Percentiles rank a stretch among this genome's conserved stretches.
These are phyloP conservation scores for Blomia tropicalis DNA, from an alignment of 2,888 invertebrate species.

Conservation along the genomic window DNA sequence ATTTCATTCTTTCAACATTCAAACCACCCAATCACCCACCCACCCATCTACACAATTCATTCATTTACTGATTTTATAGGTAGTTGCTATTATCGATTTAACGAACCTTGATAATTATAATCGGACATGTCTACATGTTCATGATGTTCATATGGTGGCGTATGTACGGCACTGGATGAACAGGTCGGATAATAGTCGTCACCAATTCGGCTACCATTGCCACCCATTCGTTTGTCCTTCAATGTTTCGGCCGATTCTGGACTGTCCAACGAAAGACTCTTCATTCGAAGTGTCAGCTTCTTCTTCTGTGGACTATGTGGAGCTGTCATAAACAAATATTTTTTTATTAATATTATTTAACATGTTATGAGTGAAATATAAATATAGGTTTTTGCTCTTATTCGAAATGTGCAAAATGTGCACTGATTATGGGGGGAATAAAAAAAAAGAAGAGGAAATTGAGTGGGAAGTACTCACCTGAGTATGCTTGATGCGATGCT, in stretches of 20 bases:
- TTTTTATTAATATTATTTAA: neutral
- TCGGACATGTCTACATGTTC: neutral
- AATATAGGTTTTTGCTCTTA: neutral
- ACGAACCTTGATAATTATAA: conserved; percentile 8
- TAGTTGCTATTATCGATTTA: no score
- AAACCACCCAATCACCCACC: neutral
- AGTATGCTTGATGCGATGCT: conserved; percentile 6
- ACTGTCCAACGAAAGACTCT: conserved; percentile 88
- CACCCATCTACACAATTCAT: neutral
- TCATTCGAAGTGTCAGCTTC: conserved; percentile 91
- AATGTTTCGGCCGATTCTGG: conserved; percentile 50
- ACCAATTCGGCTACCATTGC: neutral
- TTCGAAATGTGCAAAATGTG: no score
- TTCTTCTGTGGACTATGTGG: conserved; percentile 88
- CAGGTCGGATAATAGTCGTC: neutral
- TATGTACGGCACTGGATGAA: neutral
- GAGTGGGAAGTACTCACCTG: neutral
- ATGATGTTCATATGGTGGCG: conserved; percentile 6
- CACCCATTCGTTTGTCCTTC: neutral
- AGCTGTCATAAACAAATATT: conserved; percentile 44
- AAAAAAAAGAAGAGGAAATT: no score
- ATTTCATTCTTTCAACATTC: neutral
- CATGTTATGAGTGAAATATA: neutral
- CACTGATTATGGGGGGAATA: no score
- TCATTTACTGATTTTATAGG: no score